Base-by-base conservation (phyloP, 2,113 vertebrate genomes). In the Scomber japonicus region DNA sequence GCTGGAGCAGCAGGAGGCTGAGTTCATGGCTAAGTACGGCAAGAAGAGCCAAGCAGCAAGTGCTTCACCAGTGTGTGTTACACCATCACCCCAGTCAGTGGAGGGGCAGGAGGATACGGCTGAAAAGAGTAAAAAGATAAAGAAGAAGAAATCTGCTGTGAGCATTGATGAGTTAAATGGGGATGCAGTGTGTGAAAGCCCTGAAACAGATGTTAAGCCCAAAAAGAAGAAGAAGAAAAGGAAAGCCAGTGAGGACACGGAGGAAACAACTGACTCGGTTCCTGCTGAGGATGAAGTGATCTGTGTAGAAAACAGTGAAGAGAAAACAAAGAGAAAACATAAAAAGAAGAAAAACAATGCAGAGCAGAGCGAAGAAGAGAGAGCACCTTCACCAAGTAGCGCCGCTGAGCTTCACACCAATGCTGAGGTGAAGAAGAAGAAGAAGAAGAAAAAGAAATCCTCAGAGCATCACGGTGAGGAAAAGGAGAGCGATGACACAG, bases 1-100 rank as follows among this genome's bases (percentile, higher is more conserved):
- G 2, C 93, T 99, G 71, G 96, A 99, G 89, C 96, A 97, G 89
- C 98, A 99, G 88, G 97, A 98, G n/a, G 94, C 90, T 0, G 96
- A 95, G 59, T 99, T 98, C 86, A 93, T 99, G 94, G 95, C 95
- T 35, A 93, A 65, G 0, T 95, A 96, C 12, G 83, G 92, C 17
- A 84, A 91, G 56, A 93, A 93, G 27, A 85, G 51, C 51, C 74
- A 89, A 46, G 1, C 78, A 12, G 59, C 21, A 2, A 27, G 11
- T 0, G 14, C 67, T 54, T 8, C 80, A 11, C 6, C 51, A 3
- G 53, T 55, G 3, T 54, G 44, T 27, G 63, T 51, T 12, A 13
- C 48, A 14, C 60, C 24, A 0, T 16, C 24, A 17, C 10, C 30
- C 15, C 13, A 21, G 54, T 48, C 1, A 11, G 45, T 21, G 4